Evolutionary conservation across 30 jellyfish, hydroid and myxozoan genomes (phyloP), one percentile per base, ranked within the genome.

Genomic region (Pseudorhiza aurosa): DNA sequence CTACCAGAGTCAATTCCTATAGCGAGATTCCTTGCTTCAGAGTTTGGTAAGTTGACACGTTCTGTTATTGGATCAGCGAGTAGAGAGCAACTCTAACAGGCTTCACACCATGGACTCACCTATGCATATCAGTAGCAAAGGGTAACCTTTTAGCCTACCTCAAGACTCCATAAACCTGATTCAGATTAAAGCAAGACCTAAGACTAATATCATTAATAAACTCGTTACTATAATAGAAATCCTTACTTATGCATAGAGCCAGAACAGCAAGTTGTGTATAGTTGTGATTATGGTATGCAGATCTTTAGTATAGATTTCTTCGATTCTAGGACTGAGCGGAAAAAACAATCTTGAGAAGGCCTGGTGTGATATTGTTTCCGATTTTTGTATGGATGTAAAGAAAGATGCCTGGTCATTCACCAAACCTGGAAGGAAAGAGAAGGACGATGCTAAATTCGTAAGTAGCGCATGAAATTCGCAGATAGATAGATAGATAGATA

Each of bases 401-500:
- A 64, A 32, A 3, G 58, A 31, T 31, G 27, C 37, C 12, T 22
- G 30, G 58, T 12, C 32, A 12, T 64, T 64, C 14, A 12, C 35
- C 17, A 30, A 58, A 32, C 35, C 18, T 17, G 12, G 9, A 1
- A 64, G 77, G 35, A 64, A 64, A 17, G 77, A 64, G 19, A 32
- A 31, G 35, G 77, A 64, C 21, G 77, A 64, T 64, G 77, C 77
- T 9, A 64, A 64, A 33, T 64, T 64, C 24, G 77, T 64, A 64
- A 29, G 77, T 64, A 6, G 12, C 12, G 7, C 12, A n/a, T 12
- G 12, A 5, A 39, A 39, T 39, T 39, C 50, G 50, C 12, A 39
- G 12, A 39, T 39, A 39, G 12, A 39, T 39, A 12, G 50, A 39
- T 39, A 39, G 50, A 12, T 12, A 39, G n/a, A n/a, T n/a, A n/a